Evolutionary conservation across 2,797 vertebrate species (phyloP), one percentile per base, ranked within the genome.

Genomic region (Loriculus beryllinus): DNA sequence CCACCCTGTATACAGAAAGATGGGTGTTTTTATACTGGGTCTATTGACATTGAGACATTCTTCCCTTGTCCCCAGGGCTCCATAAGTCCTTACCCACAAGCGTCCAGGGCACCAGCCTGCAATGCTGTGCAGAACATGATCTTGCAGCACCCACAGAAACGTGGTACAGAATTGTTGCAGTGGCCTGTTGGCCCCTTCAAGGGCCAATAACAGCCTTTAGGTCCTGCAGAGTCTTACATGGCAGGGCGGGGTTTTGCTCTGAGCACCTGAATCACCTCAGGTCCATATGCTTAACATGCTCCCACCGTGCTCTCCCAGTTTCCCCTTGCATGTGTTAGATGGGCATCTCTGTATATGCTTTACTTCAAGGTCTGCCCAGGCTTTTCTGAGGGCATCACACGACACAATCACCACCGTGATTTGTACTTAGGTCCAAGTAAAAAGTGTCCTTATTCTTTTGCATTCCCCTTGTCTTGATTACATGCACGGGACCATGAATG

Each of bases 401-500:
- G 12, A 62, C 51, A 48, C 15, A 54, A 14, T 19, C 26, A 68
- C 25, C 25, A 35, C 48, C 60, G 28, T 26, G 37, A 51, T 60
- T 68, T 47, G 29, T 56, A 26, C 45, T 71, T 20, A 64, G 35
- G 37, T 15, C 31, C 45, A 71, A 62, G 33, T 49, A 4, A 82
- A 85, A 93, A 87, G 16, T n/a, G 28, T 14, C 23, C 48, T 86
- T 60, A 43, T 60, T 48, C 47, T 17, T 68, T 52, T 64, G 14
- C 31, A 11, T 68, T n/a, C 56, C 13, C 42, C 14, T 31, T n/a
- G 37, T 31, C 82, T 65, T 35, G 54, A 45, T 3, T 48, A 60
- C 80, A 22, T 0, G 1, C 8, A 9, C n/a, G 6, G 42, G 47
- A 40, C 26, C 22, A n/a, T 0, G 0, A 20, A 31, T 48, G 20